Percentiles rank a stretch among this genome's conserved stretches.
Evolutionary conservation across 2,888 invertebrate species (phyloP).

Genomic region (Andricus curvator): DNA sequence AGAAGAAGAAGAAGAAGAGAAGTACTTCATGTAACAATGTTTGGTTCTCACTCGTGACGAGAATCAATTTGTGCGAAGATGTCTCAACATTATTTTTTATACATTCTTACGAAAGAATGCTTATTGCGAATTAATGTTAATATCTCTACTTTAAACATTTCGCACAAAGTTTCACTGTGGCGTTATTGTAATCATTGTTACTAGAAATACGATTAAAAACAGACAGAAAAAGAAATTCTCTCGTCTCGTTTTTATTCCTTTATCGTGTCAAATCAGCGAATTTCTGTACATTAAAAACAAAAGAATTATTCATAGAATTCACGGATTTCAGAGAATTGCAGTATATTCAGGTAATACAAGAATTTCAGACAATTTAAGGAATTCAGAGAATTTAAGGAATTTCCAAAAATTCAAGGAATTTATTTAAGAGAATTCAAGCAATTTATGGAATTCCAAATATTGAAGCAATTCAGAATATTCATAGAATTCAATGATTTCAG

Average conservation of each 20-base stretch:
- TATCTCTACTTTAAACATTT: constrained; percentile 12
- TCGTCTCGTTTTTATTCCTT: not conserved
- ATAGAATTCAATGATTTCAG: no score
- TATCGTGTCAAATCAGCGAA: not conserved
- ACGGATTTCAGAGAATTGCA: no score
- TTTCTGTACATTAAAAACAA: not conserved
- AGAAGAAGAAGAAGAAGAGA: not conserved
- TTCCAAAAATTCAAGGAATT: no score
- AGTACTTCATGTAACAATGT: constrained; percentile 18
- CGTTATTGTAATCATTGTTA: constrained; percentile 32
- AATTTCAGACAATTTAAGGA: no score
- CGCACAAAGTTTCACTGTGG: not conserved
- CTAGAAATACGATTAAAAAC: constrained; percentile 16
- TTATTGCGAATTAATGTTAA: constrained; percentile 17
- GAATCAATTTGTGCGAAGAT: not conserved
- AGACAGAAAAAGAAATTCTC: not conserved
- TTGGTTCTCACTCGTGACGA: constrained; percentile 5
- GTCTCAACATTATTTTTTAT: constrained; percentile 33
- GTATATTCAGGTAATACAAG: no score
- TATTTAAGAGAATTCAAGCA: no score
- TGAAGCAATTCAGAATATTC: no score
- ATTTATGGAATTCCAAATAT: no score
- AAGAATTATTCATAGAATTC: no score
- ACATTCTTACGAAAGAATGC: constrained; percentile 20
- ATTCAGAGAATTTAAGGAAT: no score